Conservation (phyloP, 2,797 vertebrate genomes). For the Ctenochaetus hawaiiensis region DNA sequence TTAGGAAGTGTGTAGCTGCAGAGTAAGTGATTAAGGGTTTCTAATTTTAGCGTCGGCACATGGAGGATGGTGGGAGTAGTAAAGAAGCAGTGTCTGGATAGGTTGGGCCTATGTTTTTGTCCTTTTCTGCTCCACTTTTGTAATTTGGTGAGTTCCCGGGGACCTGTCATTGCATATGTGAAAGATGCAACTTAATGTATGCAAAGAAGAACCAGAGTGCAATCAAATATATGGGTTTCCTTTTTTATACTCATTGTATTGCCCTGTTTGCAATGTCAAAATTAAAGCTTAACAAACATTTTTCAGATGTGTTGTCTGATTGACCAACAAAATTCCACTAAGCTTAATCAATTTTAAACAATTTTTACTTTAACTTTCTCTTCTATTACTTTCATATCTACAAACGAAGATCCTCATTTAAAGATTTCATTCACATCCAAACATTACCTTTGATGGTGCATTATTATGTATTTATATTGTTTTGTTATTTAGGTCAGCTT, state of each 20-base stretch:
- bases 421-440: too few relatives aligned
- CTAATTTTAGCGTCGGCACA: conserved; percentile 67
- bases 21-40: conserved; percentile 71
- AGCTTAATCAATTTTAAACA: background rate
- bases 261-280: background rate
- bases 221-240: background rate
- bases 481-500: background rate
- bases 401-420: background rate
- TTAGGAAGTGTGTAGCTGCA: conserved; percentile 66
- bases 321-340: background rate
- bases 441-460: too few relatives aligned
- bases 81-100: conserved; percentile 13
- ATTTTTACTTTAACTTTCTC: background rate
- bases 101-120: background rate
- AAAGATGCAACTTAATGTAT: conserved; percentile 4
- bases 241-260: background rate
- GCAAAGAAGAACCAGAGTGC: background rate
- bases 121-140: conserved; percentile 6
- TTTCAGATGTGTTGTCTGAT: background rate
- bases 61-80: conserved; percentile 37
- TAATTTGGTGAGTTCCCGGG: conserved; percentile 18
- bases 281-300: background rate
- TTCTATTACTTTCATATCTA: background rate
- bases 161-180: conserved; percentile 5
- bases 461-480: too few relatives aligned